These are phyloP conservation scores for Etia nguti DNA, from an alignment of 2,113 vertebrate genomes.

Conservation along the genomic window DNA sequence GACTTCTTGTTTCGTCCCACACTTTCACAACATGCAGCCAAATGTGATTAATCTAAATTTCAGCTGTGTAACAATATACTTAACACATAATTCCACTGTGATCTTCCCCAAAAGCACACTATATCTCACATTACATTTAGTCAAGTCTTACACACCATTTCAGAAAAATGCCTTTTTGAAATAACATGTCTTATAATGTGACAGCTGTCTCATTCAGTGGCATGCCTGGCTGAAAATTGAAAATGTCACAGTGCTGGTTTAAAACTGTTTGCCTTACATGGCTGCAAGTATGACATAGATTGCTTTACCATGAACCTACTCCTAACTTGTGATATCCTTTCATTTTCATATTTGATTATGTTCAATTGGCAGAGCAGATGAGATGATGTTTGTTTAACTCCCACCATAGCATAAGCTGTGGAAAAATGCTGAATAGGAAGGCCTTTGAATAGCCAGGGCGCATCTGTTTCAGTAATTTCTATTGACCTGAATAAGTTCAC, in stretches of 20 bases:
- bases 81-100: not conserved
- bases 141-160: not conserved
- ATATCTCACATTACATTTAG: not conserved
- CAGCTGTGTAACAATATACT: not conserved
- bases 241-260: slow-evolving; percentile 40
- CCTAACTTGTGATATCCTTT: slow-evolving; percentile 26
- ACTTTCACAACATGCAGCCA: not conserved
- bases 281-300: slow-evolving; percentile 5
- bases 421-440: not conserved
- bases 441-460: not conserved
- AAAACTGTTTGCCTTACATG: slow-evolving; percentile 23
- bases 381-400: not conserved
- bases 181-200: slow-evolving; percentile 15
- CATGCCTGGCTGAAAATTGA: slow-evolving; percentile 31
- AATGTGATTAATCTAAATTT: not conserved
- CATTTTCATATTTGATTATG: slow-evolving; percentile 41
- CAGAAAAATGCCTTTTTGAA: slow-evolving; percentile 11
- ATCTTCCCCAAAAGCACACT: not conserved
- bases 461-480: slow-evolving; percentile 13
- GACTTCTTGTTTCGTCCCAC: not conserved
- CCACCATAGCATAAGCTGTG: not conserved
- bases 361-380: slow-evolving; percentile 19
- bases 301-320: slow-evolving; percentile 22
- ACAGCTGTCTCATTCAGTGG: slow-evolving; percentile 34
- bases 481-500: slow-evolving; percentile 23